Percentiles rank a stretch among this genome's conserved stretches.
phyloP scores from a whole-genome alignment of 2,888 invertebrate genomes.

The Sipunculus nudus region DNA sequence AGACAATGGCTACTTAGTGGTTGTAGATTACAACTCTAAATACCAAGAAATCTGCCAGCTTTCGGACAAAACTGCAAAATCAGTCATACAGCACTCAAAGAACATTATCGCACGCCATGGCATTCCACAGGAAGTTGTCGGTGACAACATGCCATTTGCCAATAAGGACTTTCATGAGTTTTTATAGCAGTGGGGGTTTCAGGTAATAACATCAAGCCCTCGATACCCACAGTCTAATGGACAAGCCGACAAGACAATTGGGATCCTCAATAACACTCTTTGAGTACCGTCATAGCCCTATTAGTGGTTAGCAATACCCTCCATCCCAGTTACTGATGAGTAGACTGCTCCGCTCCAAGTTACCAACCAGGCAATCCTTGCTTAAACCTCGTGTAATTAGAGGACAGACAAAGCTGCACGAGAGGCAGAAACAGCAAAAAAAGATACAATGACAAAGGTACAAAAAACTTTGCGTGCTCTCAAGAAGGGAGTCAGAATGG shows the following conservation, averaged over 20 bases:
- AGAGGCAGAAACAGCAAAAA: constrained; percentile 4
- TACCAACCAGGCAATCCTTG: constrained; percentile 10
- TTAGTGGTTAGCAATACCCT: constrained; percentile 26
- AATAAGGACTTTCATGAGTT: constrained; percentile 20
- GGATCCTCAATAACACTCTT: constrained; percentile 33
- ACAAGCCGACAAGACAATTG: constrained; percentile 19
- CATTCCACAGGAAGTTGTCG: constrained; percentile 30
- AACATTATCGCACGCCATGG: constrained; percentile 32
- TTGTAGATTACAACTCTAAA: constrained; percentile 40
- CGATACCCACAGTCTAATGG: constrained; percentile 30
- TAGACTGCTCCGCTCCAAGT: constrained; percentile 22
- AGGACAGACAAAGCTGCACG: not conserved
- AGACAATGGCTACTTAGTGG: constrained; percentile 28
- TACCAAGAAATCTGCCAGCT: constrained; percentile 35
- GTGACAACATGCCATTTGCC: constrained; percentile 37
- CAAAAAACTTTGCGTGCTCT: constrained; percentile 4
- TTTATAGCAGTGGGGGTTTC: constrained; percentile 20
- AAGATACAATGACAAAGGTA: constrained; percentile 2
- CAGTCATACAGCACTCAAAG: constrained; percentile 27
- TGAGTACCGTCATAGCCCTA: constrained; percentile 34
- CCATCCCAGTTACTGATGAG: constrained; percentile 38
- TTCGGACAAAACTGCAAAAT: constrained; percentile 28
- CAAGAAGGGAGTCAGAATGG: constrained; percentile 12
- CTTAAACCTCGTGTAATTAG: not conserved
- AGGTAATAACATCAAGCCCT: constrained; percentile 24